Base-by-base conservation (phyloP, 2,113 vertebrate species). In the Cynoglossus semilaevis region DNA sequence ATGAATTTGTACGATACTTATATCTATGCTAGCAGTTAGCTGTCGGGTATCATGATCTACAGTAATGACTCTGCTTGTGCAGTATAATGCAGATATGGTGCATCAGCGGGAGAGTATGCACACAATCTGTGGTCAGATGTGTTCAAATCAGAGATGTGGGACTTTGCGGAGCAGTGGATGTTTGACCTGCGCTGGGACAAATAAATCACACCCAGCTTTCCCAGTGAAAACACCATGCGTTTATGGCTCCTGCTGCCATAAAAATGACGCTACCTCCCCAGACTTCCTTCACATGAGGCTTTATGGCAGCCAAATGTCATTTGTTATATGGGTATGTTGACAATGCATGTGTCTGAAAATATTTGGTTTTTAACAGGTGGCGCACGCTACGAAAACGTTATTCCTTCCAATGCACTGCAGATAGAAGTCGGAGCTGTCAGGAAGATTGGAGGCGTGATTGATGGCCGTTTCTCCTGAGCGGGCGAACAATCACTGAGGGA, bases 331-430 rank as follows among this genome's bases (percentile, higher is more conserved):
- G 56, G 63, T 69, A 75, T 77, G 75, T 69, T 83, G 70, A 64
- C 80, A 76, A 63, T 54, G 60, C 14, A 3, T 50, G 52, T 58
- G 50, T 76, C 62, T 81, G 83, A 67, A 79, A 63, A 80, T 83
- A 72, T 88, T 86, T 88, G 82, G 70, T 77, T 82, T 82, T 54
- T 71, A 67, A 54, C 88, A 90, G 88, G 60, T 90, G 84, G 83
- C 68, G 44, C 62, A 51, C 15, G 70, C 59, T 53, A 35, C 69
- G 14, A 68, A n/a, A 75, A 79, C 76, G 64, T 77, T 72, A 63
- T 52, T 42, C 56, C 73, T 29, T 76, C 73, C 58, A 47, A 62
- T 37, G 8, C 22, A 6, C 45, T 51, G 35, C 34, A 57, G 70
- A 61, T 68, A 67, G 14, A 29, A 56, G 12, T 65, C 58, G n/a